These are phyloP conservation scores for Gasteruption jaculator DNA, from an alignment of 2,888 invertebrate species.

Conservation along the genomic window DNA sequence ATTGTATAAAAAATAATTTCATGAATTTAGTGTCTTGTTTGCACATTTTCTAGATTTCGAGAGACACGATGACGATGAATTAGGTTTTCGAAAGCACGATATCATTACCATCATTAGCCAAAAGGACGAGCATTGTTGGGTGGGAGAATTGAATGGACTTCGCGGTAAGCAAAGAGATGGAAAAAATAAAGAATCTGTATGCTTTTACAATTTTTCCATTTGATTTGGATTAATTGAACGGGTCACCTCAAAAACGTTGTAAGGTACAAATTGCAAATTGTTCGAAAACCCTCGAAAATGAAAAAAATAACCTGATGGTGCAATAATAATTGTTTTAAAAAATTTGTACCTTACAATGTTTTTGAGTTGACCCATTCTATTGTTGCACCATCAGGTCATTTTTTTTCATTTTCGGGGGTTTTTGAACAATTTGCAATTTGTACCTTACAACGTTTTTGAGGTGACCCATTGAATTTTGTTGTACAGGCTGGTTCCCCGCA, in stretches of 20 bases:
- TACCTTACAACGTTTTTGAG: no score
- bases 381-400: no score
- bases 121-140: slow-evolving; percentile 98
- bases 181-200: neutral
- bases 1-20: slow-evolving; percentile 1
- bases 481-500: slow-evolving; percentile 87
- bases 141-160: slow-evolving; percentile 93
- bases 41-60: slow-evolving; percentile 84
- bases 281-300: no score
- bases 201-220: slow-evolving; percentile 3
- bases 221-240: neutral
- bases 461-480: neutral
- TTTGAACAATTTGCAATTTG: no score
- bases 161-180: slow-evolving; percentile 55
- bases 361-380: no score
- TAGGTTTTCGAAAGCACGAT: slow-evolving; percentile 97
- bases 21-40: no score
- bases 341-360: no score
- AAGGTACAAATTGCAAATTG: no score
- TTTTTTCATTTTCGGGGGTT: no score
- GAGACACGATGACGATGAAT: slow-evolving; percentile 94
- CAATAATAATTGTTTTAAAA: no score
- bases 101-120: slow-evolving; percentile 96
- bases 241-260: no score
- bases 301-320: no score